These are phyloP conservation scores for Theocolax elegans DNA, from an alignment of 1,140 invertebrate genomes.

Conservation along the genomic window DNA sequence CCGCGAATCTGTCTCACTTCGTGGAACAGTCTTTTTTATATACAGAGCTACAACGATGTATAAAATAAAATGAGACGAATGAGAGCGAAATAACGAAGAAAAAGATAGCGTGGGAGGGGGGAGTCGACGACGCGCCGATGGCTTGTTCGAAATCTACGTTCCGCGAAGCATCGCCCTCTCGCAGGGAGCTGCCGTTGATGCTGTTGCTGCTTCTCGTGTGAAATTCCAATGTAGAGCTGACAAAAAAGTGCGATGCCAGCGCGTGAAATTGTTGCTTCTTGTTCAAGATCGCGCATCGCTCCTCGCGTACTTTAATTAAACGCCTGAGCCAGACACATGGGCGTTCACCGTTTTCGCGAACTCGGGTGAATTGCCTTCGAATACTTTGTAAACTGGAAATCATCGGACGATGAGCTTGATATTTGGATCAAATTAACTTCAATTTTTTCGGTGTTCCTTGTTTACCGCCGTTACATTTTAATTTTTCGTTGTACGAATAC, in stretches of 20 bases:
- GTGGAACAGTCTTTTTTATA: conserved; percentile 27
- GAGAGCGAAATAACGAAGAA: conserved; percentile 29
- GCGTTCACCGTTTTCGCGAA: conserved; percentile 6
- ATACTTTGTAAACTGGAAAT: conserved; percentile 11
- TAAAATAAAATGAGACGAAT: conserved; percentile 24
- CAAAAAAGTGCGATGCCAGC: conserved; percentile 34
- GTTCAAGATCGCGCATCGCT: conserved; percentile 21
- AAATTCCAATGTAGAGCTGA: conserved; percentile 33
- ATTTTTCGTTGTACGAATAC: too few relatives aligned
- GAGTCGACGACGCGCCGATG: conserved; percentile 36
- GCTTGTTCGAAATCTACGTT: conserved; percentile 42
- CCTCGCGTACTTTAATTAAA: conserved; percentile 34
- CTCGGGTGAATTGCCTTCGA: conserved; percentile 17
- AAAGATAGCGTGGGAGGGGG: conserved; percentile 6
- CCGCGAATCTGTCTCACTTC: conserved; percentile 12
- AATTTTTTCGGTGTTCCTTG: not conserved
- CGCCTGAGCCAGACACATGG: not conserved
- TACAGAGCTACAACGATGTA: not conserved
- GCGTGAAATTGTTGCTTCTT: conserved; percentile 42
- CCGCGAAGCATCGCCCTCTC: conserved; percentile 29
- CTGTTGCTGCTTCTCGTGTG: not conserved
- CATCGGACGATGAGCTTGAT: not conserved
- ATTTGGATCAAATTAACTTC: not conserved
- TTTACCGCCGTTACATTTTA: not conserved
- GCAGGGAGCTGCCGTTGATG: conserved; percentile 14